Evolutionary conservation across 2,113 vertebrate genomes (phyloP).

Genomic region (Noturus placidus): DNA sequence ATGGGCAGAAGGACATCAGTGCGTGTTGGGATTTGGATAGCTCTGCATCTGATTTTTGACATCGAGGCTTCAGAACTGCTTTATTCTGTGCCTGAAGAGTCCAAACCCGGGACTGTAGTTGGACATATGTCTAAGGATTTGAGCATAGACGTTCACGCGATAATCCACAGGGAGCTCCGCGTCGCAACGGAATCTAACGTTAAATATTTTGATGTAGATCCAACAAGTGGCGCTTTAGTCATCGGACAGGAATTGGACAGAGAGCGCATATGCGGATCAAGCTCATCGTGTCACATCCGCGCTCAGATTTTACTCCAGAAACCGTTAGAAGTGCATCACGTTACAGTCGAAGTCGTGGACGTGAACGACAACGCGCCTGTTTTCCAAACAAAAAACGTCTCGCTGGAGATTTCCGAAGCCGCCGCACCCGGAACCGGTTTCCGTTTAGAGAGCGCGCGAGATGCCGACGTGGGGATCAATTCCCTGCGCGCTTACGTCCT

Average conservation of each 20-base stretch:
- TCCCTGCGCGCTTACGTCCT: slow-evolving; percentile 49
- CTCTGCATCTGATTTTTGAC: slow-evolving; percentile 2
- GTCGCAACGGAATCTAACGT: slow-evolving; percentile 56
- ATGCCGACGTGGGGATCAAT: slow-evolving; percentile 51
- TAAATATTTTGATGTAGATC: slow-evolving; percentile 54
- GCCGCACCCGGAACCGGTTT: slow-evolving; percentile 49
- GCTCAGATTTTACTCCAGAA: slow-evolving; percentile 58
- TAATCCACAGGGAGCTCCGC: slow-evolving; percentile 50
- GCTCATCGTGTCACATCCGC: slow-evolving; percentile 44
- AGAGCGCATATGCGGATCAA: slow-evolving; percentile 51
- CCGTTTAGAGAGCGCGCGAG: slow-evolving; percentile 50
- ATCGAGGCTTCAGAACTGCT: slow-evolving; percentile 45
- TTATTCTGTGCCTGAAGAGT: slow-evolving; percentile 62
- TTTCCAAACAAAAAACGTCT: slow-evolving; percentile 59
- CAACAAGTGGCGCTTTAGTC: slow-evolving; percentile 56
- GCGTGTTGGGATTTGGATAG: slow-evolving; percentile 27
- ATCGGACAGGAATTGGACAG: slow-evolving; percentile 58
- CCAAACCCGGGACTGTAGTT: slow-evolving; percentile 52
- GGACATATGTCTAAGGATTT: slow-evolving; percentile 60
- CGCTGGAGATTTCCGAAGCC: slow-evolving; percentile 56
- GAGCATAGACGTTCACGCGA: slow-evolving; percentile 45
- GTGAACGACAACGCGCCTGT: slow-evolving; percentile 70
- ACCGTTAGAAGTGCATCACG: slow-evolving; percentile 57
- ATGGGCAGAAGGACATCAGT: background rate
- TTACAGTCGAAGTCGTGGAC: slow-evolving; percentile 69